These are phyloP conservation scores for Lepus europaeus DNA, from an alignment of 2,113 vertebrate genomes.

Conservation along the genomic window DNA sequence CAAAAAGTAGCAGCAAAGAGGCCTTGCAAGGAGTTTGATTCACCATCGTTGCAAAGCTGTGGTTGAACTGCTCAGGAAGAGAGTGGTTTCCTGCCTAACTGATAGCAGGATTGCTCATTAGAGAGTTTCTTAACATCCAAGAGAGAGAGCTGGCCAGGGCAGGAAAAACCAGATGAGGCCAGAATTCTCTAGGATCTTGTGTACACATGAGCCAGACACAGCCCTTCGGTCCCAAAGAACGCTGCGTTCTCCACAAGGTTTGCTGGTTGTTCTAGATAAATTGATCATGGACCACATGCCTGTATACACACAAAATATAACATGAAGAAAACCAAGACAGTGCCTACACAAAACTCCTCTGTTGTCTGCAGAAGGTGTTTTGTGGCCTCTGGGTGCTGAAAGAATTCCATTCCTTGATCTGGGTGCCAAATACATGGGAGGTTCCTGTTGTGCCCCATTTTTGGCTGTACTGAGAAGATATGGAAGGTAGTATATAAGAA, in stretches of 20 bases:
- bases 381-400: not conserved
- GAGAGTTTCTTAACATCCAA: slow-evolving; percentile 22
- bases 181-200: not conserved
- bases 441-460: not conserved
- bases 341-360: no score
- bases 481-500: not conserved
- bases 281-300: not conserved
- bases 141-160: not conserved
- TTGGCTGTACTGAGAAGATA: not conserved
- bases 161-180: not conserved
- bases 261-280: not conserved
- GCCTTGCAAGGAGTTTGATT: not conserved
- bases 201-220: not conserved
- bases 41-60: not conserved
- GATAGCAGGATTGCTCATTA: not conserved
- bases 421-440: not conserved
- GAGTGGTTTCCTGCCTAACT: slow-evolving; percentile 31
- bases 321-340: not conserved
- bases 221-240: not conserved
- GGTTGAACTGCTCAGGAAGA: slow-evolving; percentile 54
- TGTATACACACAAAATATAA: not conserved
- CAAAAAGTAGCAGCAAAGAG: not conserved
- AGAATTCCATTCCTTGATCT: not conserved
- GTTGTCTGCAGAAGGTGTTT: not conserved
- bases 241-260: not conserved